Conservation (phyloP, 2,888 invertebrate species). For the Danaus chrysippus region DNA sequence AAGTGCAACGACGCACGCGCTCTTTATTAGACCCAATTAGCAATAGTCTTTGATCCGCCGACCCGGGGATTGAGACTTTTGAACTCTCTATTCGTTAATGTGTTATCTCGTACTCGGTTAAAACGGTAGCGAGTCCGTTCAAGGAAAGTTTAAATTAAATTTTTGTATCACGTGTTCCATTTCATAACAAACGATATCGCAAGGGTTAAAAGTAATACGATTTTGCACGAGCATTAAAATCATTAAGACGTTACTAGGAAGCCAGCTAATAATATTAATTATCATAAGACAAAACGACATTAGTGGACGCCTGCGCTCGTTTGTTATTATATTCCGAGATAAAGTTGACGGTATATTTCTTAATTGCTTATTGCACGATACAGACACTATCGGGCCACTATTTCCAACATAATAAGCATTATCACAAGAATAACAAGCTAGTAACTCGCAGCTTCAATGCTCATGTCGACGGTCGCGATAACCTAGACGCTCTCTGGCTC, state of each 20-base stretch:
- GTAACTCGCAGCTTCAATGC: constrained; percentile 45
- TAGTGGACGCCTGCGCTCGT: constrained; percentile 48
- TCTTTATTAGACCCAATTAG: constrained; percentile 69
- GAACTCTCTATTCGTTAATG: constrained; percentile 15
- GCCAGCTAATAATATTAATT: constrained; percentile 43
- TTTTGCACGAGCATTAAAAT: constrained; percentile 25
- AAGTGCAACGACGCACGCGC: constrained; percentile 50
- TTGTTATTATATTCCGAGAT: constrained; percentile 54
- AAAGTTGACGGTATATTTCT: constrained; percentile 62
- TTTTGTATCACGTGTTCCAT: constrained; percentile 3
- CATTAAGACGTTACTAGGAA: constrained; percentile 51
- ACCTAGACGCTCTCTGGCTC: constrained; percentile 31
- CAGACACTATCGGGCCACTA: constrained; percentile 67
- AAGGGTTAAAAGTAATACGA: constrained; percentile 22
- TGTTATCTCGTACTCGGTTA: not conserved
- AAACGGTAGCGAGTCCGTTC: not conserved
- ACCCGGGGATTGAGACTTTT: constrained; percentile 43
- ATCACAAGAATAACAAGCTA: constrained; percentile 76
- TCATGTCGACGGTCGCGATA: constrained; percentile 32
- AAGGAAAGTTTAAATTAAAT: not conserved
- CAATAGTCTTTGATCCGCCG: constrained; percentile 56
- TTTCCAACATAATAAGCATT: constrained; percentile 76
- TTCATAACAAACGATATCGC: constrained; percentile 3
- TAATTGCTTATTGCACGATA: constrained; percentile 74
- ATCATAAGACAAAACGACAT: constrained; percentile 41